These are phyloP conservation scores for Oxyura jamaicensis DNA, from an alignment of 2,113 vertebrate species.

Conservation along the genomic window DNA sequence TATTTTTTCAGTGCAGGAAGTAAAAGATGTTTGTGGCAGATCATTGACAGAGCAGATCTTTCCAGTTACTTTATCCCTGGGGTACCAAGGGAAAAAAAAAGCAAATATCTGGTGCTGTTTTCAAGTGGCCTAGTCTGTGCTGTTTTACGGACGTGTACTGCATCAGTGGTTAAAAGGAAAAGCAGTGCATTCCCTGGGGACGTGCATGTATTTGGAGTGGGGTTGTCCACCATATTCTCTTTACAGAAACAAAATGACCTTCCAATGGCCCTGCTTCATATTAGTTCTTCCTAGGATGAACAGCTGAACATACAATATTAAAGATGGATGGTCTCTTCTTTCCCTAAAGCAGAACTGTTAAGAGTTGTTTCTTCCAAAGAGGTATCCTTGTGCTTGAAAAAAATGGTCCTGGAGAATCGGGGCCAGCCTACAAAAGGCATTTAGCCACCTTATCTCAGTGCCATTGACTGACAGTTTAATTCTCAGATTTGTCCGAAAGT, in stretches of 20 bases:
- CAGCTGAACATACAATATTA: background rate
- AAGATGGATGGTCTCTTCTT: background rate
- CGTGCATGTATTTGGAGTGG: accelerated
- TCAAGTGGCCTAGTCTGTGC: background rate
- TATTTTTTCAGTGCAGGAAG: background rate
- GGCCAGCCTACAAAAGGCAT: background rate
- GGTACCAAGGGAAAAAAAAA: accelerated
- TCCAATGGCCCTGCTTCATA: background rate
- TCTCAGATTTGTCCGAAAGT: background rate
- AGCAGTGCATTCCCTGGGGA: background rate
- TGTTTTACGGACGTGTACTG: background rate
- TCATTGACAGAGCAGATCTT: background rate
- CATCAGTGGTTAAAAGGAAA: background rate
- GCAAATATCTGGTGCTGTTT: background rate
- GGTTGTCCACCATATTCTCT: background rate
- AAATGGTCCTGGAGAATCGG: background rate
- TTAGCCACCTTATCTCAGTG: background rate
- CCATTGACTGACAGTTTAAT: background rate
- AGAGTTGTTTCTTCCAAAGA: background rate
- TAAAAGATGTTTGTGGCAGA: background rate
- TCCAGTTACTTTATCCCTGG: background rate
- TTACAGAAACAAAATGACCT: background rate
- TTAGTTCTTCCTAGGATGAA: background rate
- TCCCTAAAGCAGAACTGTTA: background rate
- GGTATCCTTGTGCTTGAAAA: background rate